phyloP scores from a whole-genome alignment of 2,113 vertebrate species.

The Pterocles burchelli region DNA sequence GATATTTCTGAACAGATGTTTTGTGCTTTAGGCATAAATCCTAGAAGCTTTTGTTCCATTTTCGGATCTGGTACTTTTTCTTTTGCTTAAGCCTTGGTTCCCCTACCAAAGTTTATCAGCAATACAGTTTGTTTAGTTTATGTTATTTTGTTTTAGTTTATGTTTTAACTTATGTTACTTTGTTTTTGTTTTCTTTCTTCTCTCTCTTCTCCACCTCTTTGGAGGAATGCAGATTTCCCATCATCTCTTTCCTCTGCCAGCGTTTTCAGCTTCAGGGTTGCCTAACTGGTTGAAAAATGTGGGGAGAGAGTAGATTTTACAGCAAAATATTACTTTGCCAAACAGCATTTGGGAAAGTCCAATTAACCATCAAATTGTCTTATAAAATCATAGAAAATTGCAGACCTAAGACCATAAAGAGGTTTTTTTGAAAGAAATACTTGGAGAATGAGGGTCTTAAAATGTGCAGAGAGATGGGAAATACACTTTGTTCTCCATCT shows the following conservation, averaged over 20 bases:
- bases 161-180: not conserved
- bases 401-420: not conserved
- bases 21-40: not conserved
- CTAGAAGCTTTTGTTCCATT: not conserved
- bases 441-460: not conserved
- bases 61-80: not conserved
- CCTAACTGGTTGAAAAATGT: not conserved
- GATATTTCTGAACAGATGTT: not conserved
- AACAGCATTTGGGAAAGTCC: not conserved
- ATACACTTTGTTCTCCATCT: not conserved
- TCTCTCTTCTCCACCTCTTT: not conserved
- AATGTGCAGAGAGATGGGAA: not conserved
- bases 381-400: not conserved
- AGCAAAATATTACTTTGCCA: not conserved
- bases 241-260: not conserved
- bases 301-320: not conserved
- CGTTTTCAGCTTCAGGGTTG: not conserved
- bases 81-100: not conserved
- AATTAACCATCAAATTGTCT: not conserved
- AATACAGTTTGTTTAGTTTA: not conserved
- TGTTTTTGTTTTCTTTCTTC: not conserved
- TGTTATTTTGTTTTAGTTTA: not conserved
- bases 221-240: not conserved
- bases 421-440: not conserved
- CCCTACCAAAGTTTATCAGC: not conserved